Percentiles rank a stretch among this genome's conserved stretches.
Evolutionary conservation across 2,113 vertebrate species (phyloP).

Genomic region (Lamprologus lemairii): DNA sequence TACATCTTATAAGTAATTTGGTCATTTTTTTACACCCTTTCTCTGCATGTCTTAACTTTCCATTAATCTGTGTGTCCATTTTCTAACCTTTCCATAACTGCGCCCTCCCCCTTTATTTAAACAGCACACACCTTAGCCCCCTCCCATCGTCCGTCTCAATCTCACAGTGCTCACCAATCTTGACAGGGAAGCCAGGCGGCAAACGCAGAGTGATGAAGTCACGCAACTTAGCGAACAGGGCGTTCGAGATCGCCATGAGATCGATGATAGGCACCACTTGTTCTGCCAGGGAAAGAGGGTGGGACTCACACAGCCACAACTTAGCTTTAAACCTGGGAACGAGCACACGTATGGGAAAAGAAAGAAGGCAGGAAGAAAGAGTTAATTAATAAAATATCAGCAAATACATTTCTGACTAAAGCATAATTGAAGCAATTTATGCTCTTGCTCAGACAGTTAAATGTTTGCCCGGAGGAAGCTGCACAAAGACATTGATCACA

Average conservation of each 20-base stretch:
- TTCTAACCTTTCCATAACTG: neutral
- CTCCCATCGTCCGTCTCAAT: neutral
- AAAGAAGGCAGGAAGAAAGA: neutral
- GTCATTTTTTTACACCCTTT: neutral
- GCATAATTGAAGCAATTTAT: neutral
- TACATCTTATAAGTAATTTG: neutral
- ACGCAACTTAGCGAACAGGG: constrained; percentile 91
- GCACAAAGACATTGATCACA: constrained; percentile 15
- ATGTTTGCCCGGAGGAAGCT: neutral
- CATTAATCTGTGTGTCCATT: neutral
- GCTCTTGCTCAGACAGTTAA: neutral
- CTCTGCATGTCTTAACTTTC: neutral
- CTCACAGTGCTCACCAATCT: constrained; percentile 79
- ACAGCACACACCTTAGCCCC: neutral
- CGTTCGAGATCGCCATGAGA: constrained; percentile 97
- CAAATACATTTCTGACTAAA: neutral
- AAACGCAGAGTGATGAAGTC: constrained; percentile 95
- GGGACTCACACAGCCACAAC: constrained; percentile 94
- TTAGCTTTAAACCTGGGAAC: constrained; percentile 91
- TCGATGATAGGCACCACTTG: constrained; percentile 97
- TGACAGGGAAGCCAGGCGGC: constrained; percentile 91
- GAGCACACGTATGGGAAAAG: neutral
- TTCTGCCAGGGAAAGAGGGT: constrained; percentile 89
- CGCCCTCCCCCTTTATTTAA: neutral
- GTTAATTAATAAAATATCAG: neutral